Evolutionary conservation across 2,797 vertebrate species (phyloP), one percentile per base, ranked within the genome.

Genomic region (Arnoldichthys spilopterus): DNA sequence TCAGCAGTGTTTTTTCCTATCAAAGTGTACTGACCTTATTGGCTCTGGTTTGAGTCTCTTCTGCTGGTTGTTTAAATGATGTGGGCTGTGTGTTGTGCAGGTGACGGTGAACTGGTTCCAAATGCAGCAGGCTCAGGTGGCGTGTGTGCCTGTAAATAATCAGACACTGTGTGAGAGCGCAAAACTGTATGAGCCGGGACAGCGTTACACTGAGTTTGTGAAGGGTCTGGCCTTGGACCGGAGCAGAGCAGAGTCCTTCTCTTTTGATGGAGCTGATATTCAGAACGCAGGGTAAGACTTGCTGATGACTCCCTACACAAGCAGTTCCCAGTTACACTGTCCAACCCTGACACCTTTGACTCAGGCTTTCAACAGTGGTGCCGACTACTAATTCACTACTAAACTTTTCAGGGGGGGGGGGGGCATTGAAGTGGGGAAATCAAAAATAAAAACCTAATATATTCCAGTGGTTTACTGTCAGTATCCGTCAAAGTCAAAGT

Each of bases 41-140:
- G 3, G 8, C 8, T 8, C 34, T 37, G 3, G 3, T 37, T 37
- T 37, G 34, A 37, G 34, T 37, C 30, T 43, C 40, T 58, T 76
- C 47, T 30, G 59, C 22, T 24, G 8, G 67, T 34, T 59, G n/a
- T 66, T 30, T 75, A 67, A 76, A 4, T 4, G 6, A 8, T 62
- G 59, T 62, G 18, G 8, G 53, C 20, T 18, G 32, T 63, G 61
- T 63, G 9, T 28, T 45, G 66, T 54, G 15, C 69, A 99, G 98
- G 96, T 97, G 89, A 98, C 96, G 0, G 97, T 99, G 76, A 99
- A 99, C 83, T 94, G 98, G 91, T 99, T 99, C 91, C 97, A 99
- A 89, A 95, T 99, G 86, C 97, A 98, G 87, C 97, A 98, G 12
- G 93, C 95, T 15, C 97, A 97, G 90, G 94, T 94, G 22, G 95